Evolutionary conservation across 2,888 invertebrate species (phyloP).

Genomic region (Tenthredo scrophulariae): DNA sequence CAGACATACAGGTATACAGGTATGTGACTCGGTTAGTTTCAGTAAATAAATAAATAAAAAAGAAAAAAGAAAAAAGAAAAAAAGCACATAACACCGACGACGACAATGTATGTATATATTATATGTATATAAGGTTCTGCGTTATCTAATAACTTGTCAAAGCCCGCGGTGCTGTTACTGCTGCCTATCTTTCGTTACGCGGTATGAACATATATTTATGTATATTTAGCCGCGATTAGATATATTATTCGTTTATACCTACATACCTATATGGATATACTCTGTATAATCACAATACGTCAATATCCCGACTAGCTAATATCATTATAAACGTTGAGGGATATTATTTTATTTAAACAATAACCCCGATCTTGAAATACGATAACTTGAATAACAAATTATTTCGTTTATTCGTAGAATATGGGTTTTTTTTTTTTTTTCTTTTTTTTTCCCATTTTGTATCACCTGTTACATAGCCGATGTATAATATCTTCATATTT

Average conservation of each 20-base stretch:
- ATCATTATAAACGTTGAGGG: neutral
- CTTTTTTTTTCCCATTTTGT: neutral
- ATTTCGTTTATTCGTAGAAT: neutral
- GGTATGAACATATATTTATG: neutral
- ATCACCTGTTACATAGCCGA: neutral
- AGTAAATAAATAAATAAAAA: neutral
- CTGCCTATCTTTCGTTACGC: no score
- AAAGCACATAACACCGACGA: neutral
- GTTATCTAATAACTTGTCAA: conserved; percentile 19
- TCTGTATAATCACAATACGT: neutral
- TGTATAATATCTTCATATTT: neutral
- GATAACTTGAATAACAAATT: neutral
- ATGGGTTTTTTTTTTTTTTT: neutral
- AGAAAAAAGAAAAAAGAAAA: neutral
- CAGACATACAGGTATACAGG: neutral
- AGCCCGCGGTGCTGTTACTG: neutral
- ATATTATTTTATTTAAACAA: no score
- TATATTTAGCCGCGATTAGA: conserved; percentile 10
- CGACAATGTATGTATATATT: neutral
- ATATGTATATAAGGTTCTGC: neutral
- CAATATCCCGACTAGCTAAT: neutral
- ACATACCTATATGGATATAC: neutral
- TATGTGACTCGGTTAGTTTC: neutral
- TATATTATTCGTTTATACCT: neutral
- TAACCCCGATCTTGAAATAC: no score